phyloP scores from a whole-genome alignment of 2,888 invertebrate species.

The Volucella zonaria region DNA sequence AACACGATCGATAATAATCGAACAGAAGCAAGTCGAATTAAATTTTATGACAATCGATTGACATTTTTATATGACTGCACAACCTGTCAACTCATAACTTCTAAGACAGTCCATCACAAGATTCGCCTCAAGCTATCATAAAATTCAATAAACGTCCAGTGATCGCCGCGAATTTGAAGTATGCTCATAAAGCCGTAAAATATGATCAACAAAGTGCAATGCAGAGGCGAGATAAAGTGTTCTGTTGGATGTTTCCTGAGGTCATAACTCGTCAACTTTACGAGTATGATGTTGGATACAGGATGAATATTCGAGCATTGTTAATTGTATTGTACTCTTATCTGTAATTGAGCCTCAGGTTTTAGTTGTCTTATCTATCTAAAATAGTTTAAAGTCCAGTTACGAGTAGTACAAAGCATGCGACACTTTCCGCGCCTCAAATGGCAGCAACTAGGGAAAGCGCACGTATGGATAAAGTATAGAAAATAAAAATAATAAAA shows the following conservation, averaged over 20 bases:
- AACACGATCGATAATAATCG: neutral
- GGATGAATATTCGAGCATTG: neutral
- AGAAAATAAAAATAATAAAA: no score
- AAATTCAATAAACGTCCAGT: conserved; percentile 38
- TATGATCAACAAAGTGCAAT: neutral
- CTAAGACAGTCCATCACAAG: conserved; percentile 38
- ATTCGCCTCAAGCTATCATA: conserved; percentile 40
- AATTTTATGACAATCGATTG: conserved; percentile 34
- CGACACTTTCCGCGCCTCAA: conserved; percentile 63
- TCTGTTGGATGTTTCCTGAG: conserved; percentile 16
- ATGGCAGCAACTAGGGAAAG: conserved; percentile 63
- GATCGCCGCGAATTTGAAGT: conserved; percentile 11
- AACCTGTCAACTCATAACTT: conserved; percentile 32
- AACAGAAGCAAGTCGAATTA: conserved; percentile 31
- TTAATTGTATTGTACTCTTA: neutral
- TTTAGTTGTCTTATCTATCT: neutral
- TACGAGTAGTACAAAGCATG: conserved; percentile 25
- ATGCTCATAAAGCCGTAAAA: neutral
- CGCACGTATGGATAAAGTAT: conserved; percentile 42
- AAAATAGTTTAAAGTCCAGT: conserved; percentile 26
- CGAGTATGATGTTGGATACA: conserved; percentile 4
- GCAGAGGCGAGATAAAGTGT: neutral
- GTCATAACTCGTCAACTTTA: conserved; percentile 29
- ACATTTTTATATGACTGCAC: conserved; percentile 41
- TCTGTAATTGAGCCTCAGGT: conserved; percentile 7